These are phyloP conservation scores for Helostoma temminkii DNA, from an alignment of 2,797 vertebrate genomes.

Conservation along the genomic window DNA sequence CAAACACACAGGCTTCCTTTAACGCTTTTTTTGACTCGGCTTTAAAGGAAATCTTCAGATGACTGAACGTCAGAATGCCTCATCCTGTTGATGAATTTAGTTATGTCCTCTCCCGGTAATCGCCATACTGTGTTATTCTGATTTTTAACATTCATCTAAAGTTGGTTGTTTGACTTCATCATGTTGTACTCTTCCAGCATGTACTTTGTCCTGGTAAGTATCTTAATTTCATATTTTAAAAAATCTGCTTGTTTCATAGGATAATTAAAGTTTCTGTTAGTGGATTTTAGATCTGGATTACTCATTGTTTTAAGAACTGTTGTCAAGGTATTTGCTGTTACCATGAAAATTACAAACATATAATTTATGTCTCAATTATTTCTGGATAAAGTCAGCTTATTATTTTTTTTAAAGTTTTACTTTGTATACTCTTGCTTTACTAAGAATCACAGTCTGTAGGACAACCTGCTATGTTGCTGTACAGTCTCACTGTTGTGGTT, in stretches of 20 bases:
- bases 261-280: background rate
- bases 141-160: background rate
- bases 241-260: background rate
- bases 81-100: background rate
- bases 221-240: background rate
- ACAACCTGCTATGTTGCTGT: background rate
- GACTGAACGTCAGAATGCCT: constrained; percentile 8
- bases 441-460: background rate
- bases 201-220: constrained; percentile 74
- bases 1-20: constrained; percentile 15
- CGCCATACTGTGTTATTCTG: background rate
- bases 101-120: background rate
- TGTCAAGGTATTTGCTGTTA: background rate
- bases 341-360: background rate
- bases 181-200: constrained; percentile 42
- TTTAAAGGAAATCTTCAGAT: constrained; percentile 20
- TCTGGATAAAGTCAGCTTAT: background rate
- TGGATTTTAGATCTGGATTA: background rate
- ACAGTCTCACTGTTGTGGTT: background rate
- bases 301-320: background rate
- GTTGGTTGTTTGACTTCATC: constrained; percentile 23
- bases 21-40: background rate
- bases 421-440: background rate
- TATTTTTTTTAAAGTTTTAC: background rate
- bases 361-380: background rate